phyloP scores from a whole-genome alignment of 2,888 invertebrate genomes.

The Embidobia sp. region DNA sequence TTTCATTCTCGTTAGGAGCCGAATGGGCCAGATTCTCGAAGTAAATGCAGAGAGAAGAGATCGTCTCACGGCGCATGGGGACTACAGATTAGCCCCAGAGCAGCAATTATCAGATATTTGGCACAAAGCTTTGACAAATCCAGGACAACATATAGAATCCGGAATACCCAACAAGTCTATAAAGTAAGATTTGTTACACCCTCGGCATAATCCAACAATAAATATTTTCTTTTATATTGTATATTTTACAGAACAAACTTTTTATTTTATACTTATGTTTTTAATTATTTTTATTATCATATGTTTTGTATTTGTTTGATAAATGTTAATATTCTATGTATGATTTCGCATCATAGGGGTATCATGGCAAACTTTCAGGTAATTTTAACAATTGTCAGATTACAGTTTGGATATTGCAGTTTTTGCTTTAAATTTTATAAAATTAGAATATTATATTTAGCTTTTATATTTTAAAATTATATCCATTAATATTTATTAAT shows the following conservation, averaged over 20 bases:
- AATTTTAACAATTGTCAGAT: too few relatives aligned
- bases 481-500: too few relatives aligned
- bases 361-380: constrained; percentile 81
- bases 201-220: too few relatives aligned
- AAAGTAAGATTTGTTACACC: constrained; percentile 71
- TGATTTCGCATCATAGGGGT: constrained; percentile 70
- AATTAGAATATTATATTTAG: too few relatives aligned
- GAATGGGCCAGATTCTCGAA: constrained; percentile 77
- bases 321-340: background rate
- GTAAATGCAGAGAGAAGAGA: constrained; percentile 80
- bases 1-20: constrained; percentile 67
- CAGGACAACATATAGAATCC: constrained; percentile 68
- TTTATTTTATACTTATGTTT: constrained; percentile 48
- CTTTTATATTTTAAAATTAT: too few relatives aligned
- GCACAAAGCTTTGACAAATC: constrained; percentile 79
- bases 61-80: constrained; percentile 78
- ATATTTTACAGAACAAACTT: too few relatives aligned
- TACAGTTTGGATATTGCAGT: too few relatives aligned
- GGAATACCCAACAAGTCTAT: constrained; percentile 68
- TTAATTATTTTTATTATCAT: background rate
- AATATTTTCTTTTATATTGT: too few relatives aligned
- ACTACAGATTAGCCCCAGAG: constrained; percentile 77
- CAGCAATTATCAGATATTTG: constrained; percentile 80
- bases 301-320: constrained; percentile 54
- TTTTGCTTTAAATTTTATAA: too few relatives aligned